phyloP scores from a whole-genome alignment of 2,113 vertebrate species.

The Petaurus breviceps region DNA sequence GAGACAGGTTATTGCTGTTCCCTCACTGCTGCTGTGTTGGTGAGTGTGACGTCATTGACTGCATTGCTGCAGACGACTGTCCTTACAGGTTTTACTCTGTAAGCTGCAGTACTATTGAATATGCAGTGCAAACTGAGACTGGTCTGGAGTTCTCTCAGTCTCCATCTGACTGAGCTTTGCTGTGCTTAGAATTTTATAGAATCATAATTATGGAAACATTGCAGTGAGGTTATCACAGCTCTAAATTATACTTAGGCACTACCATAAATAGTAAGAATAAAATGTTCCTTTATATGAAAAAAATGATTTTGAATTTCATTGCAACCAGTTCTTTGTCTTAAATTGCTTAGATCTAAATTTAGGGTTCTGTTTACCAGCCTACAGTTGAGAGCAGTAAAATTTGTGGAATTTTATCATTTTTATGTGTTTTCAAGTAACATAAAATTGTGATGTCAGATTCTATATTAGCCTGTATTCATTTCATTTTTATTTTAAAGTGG shows the following conservation, averaged over 20 bases:
- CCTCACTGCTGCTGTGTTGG: neutral
- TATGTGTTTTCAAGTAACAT: neutral
- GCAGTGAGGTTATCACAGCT: neutral
- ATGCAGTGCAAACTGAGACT: neutral
- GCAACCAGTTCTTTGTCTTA: slow-evolving; percentile 4
- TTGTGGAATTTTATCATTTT: neutral
- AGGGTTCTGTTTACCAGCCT: neutral
- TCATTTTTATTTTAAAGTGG: slow-evolving; percentile 11
- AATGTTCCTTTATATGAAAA: neutral
- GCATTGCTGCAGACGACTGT: neutral
- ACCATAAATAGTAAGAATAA: neutral
- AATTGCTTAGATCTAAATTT: neutral
- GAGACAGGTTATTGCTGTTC: neutral
- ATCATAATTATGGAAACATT: neutral
- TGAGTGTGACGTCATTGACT: neutral
- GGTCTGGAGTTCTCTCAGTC: neutral
- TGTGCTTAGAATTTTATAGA: neutral
- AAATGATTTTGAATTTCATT: neutral
- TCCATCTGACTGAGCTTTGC: slow-evolving; percentile 8
- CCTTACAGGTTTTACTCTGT: neutral
- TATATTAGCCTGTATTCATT: neutral
- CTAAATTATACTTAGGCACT: neutral
- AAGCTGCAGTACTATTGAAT: slow-evolving; percentile 8
- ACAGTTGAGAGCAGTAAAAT: neutral
- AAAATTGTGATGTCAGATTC: neutral